Base-by-base conservation (phyloP, 2,797 vertebrate species). In the Percopsis omiscomaycus region DNA sequence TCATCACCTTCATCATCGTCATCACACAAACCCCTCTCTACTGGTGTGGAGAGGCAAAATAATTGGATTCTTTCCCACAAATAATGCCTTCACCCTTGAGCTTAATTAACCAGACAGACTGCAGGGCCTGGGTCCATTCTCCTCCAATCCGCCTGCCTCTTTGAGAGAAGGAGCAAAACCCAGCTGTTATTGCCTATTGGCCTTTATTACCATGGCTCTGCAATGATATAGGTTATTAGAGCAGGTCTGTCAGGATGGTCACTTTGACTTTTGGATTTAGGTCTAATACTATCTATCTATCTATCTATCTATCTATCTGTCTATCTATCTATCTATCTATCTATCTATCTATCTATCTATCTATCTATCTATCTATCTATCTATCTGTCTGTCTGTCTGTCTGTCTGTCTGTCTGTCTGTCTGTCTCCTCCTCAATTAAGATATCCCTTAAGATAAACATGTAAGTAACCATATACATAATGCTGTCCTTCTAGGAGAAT, bases 61-160 rank as follows among this genome's bases (percentile, higher is more conserved):
- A 94, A 94, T 94, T 94, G 92, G 92, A 94, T 92, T 94, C 92
- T 92, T 93, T 93, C 93, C 93, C 92, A 93, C 93, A 93, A 93
- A 93, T 93, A 92, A 92, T 81, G 89, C 88, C 88, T 87, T 92
- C 88, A 93, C 92, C 91, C 92, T 92, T 89, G 92, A 93, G 93
- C 89, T 94, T 93, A 94, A 94, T 94, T 93, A 94, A 93, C 90
- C 89, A 89, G 91, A 87, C 85, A 75, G 87, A 87, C 82, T 76
- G 86, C 88, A 79, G 86, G 84, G 84, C 85, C 74, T 71, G 86
- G 80, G 87, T 90, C 88, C 88, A 82, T 82, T 86, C 88, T 87
- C 61, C 77, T 78, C 74, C 78, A 73, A 75, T 72, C 82, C 75
- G 51, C 68, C 12, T 4, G 66, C 58, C 84, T 86, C 78, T 85